phyloP scores from a whole-genome alignment of 1,140 invertebrate species.

The Bombus vancouverensis region DNA sequence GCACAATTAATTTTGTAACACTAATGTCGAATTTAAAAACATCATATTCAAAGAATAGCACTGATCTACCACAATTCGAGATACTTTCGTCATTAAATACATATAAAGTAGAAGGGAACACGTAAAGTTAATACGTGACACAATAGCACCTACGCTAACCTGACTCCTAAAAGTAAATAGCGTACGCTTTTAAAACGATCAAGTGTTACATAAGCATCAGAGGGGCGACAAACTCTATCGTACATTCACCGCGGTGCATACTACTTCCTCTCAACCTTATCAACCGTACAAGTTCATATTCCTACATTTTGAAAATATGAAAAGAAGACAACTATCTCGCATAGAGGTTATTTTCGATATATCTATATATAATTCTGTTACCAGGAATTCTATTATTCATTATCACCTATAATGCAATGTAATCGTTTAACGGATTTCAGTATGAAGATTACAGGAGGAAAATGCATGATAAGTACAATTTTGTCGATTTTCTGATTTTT shows the following conservation, averaged over 20 bases:
- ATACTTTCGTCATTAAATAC: neutral
- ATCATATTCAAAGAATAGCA: neutral
- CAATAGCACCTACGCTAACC: neutral
- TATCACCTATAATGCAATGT: too few relatives aligned
- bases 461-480: too few relatives aligned
- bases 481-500: neutral
- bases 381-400: neutral
- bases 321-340: too few relatives aligned
- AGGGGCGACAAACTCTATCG: conserved; percentile 36
- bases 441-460: neutral
- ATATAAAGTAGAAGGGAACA: neutral
- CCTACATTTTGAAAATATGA: neutral
- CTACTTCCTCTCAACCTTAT: neutral
- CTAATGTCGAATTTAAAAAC: neutral
- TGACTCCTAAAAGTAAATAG: neutral
- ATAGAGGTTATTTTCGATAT: neutral
- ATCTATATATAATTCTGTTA: neutral
- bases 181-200: conserved; percentile 25
- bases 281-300: neutral
- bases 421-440: too few relatives aligned
- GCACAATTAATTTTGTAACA: neutral
- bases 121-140: neutral
- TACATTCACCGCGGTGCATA: neutral
- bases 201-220: conserved; percentile 28
- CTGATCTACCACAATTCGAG: too few relatives aligned